Conservation (phyloP, 2,888 invertebrate genomes). For the Eumacrocentrus americanus region DNA sequence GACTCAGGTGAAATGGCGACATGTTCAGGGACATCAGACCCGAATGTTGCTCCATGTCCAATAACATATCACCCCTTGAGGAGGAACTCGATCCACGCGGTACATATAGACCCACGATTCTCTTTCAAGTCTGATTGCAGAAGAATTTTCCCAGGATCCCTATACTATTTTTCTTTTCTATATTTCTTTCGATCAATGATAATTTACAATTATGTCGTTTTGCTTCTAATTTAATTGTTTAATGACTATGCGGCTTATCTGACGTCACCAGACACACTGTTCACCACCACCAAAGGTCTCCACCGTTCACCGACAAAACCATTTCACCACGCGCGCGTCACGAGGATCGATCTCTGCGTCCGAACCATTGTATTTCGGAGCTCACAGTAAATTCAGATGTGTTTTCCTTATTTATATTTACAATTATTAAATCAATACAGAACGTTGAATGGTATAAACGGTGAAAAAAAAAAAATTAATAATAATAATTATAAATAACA, state of each 20-base stretch:
- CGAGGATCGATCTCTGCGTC: slow-evolving; percentile 37
- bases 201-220: not conserved
- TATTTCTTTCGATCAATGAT: no score
- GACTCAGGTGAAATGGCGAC: slow-evolving; percentile 84
- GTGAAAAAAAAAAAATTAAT: no score
- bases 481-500: no score
- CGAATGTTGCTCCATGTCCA: slow-evolving; percentile 85
- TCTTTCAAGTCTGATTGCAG: not conserved
- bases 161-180: no score
- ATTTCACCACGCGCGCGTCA: slow-evolving; percentile 33
- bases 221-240: not conserved
- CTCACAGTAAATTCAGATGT: not conserved
- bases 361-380: slow-evolving; percentile 33
- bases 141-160: no score
- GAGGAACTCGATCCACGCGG: slow-evolving; percentile 39
- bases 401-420: not conserved
- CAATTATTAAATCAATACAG: no score
- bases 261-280: slow-evolving; percentile 13
- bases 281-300: slow-evolving; percentile 6
- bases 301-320: slow-evolving; percentile 23
- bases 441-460: no score
- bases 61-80: slow-evolving; percentile 69
- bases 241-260: not conserved
- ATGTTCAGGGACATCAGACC: slow-evolving; percentile 87
- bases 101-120: slow-evolving; percentile 38